Evolutionary conservation across 2,797 vertebrate genomes (phyloP).

Genomic region (Petrocephalus sullivani): DNA sequence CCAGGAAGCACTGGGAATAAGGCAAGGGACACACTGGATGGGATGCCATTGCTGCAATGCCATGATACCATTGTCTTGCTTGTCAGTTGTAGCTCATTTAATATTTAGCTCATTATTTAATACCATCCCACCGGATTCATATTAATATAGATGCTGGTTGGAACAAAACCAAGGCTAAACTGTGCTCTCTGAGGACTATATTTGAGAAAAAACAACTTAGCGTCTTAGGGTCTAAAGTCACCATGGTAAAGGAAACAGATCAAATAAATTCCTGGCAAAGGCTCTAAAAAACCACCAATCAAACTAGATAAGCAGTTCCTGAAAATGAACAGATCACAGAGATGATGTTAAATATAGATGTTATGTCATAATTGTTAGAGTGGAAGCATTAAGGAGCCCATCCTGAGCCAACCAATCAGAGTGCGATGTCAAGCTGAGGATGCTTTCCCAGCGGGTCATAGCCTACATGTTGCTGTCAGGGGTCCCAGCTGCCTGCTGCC

Average conservation of each 20-base stretch:
- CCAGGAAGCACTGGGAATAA: not conserved
- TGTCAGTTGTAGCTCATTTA: not conserved
- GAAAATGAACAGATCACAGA: not conserved
- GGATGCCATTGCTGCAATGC: not conserved
- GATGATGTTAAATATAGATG: not conserved
- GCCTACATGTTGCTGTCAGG: not conserved
- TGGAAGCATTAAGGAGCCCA: not conserved
- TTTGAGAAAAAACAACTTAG: not conserved
- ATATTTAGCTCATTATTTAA: not conserved
- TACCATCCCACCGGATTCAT: not conserved
- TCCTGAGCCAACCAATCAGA: constrained; percentile 4
- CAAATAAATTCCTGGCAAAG: not conserved
- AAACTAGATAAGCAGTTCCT: not conserved
- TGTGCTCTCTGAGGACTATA: not conserved
- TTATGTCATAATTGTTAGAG: not conserved
- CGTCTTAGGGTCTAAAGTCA: not conserved
- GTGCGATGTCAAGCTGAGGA: not conserved
- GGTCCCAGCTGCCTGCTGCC: not conserved
- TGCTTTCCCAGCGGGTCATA: not conserved
- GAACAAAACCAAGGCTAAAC: not conserved
- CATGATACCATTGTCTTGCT: not conserved
- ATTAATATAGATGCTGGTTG: not conserved
- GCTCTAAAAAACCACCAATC: not conserved
- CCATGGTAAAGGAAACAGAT: not conserved
- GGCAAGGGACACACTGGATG: not conserved